Evolutionary conservation across 2,113 vertebrate genomes (phyloP).

Genomic region (Noctilio leporinus): DNA sequence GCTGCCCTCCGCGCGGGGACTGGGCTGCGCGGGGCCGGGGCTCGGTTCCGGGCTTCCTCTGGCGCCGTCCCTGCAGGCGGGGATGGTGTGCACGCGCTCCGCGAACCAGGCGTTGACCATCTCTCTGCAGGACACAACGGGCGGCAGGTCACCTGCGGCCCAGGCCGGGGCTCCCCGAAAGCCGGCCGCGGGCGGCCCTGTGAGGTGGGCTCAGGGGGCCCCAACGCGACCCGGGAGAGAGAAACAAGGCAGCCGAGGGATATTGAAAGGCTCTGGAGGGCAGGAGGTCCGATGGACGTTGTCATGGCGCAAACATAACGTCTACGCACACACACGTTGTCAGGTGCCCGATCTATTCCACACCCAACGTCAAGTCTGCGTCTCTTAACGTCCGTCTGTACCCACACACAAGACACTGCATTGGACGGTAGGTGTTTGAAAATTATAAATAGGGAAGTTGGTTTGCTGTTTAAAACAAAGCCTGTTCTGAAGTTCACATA

Average conservation of each 20-base stretch:
- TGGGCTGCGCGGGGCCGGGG: conserved; percentile 70
- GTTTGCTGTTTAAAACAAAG: neutral
- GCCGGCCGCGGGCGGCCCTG: too few species aligned
- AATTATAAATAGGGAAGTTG: neutral
- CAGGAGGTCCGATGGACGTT: neutral
- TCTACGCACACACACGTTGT: neutral
- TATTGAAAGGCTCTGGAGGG: neutral
- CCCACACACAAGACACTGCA: neutral
- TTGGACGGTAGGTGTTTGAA: neutral
- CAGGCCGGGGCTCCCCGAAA: too few species aligned
- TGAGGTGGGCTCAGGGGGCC: too few species aligned
- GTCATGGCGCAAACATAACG: neutral
- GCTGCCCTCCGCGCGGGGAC: conserved; percentile 71
- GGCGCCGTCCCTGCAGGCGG: conserved; percentile 82
- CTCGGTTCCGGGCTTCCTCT: conserved; percentile 77
- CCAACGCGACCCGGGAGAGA: too few species aligned
- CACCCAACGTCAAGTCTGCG: neutral
- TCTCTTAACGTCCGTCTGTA: neutral
- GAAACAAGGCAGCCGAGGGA: neutral
- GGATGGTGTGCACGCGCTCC: conserved; percentile 93
- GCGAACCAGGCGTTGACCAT: conserved; percentile 99
- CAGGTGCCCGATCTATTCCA: neutral
- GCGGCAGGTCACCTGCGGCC: neutral
- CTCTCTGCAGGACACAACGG: conserved; percentile 83
- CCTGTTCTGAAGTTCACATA: neutral